Evolutionary conservation across 2,888 invertebrate genomes (phyloP), one percentile per base, ranked within the genome.

Genomic region (Malthinus flaveolus): DNA sequence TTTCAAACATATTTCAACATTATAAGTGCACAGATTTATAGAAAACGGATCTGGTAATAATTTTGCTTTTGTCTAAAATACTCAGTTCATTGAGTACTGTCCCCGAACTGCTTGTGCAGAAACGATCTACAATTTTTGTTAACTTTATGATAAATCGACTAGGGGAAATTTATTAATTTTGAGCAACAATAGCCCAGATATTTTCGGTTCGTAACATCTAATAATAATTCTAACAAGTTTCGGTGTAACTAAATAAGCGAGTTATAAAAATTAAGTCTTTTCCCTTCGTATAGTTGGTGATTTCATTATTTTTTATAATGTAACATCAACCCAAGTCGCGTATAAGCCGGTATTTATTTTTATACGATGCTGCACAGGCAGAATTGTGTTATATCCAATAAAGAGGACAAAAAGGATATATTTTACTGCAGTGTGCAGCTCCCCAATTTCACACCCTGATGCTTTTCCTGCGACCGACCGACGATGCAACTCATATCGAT

Each of bases 401-500:
- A 72, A 66, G 64, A 62, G 62, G 62, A 61, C 61, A 61, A 64
- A 62, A 61, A 64, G 68, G 67, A 68, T 68, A 70, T 71, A 73
- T 71, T 73, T 73, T 73, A 70, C 68, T 72, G 72, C 73, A 72
- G 67, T 69, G 73, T 75, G 73, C 74, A 75, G 72, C 69, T 68
- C 71, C 73, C 74, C 75, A 76, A 76, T 76, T 76, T 76, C 76
- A 76, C 75, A 73, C 73, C 72, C 74, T 69, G 70, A 67, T 59
- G 66, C 73, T 72, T 67, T 65, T 59, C 68, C 70, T 23, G 23
- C 23, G 23, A 23, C 70, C 71, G 71, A 70, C 70, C 71, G 62
- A 71, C 68, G 65, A 64, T 74, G 74, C 73, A 73, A 71, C 72
- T 74, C 75, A 75, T 76, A 74, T 75, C 74, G 74, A 75, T 74